Percentiles rank a stretch among this genome's conserved stretches.
Conservation (phyloP, 2,888 invertebrate genomes). For the Lucinisca nassula region DNA sequence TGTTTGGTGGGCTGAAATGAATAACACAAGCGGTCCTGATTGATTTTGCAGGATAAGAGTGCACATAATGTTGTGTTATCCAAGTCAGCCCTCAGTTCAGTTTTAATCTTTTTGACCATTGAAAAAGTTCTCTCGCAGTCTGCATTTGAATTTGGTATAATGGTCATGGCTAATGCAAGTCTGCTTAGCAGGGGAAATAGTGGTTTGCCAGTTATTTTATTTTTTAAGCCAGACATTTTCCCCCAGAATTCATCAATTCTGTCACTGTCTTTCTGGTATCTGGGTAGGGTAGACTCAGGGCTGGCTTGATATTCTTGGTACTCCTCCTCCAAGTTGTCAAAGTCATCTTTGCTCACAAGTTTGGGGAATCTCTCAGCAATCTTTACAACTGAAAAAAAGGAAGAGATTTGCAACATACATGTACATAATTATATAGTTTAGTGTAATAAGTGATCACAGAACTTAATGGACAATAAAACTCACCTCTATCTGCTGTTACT, state of each 20-base stretch:
- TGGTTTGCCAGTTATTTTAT: neutral
- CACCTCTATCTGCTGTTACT: neutral
- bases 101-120: slow-evolving; percentile 24
- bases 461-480: neutral
- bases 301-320: neutral
- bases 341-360: neutral
- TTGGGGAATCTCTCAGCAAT: neutral
- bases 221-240: neutral
- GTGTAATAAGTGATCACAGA: too few species aligned
- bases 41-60: neutral
- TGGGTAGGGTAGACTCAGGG: neutral
- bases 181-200: slow-evolving; percentile 84
- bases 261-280: neutral
- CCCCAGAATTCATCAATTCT: neutral
- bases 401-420: too few species aligned
- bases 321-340: neutral
- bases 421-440: too few species aligned
- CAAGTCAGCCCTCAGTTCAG: slow-evolving; percentile 13
- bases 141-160: slow-evolving; percentile 27
- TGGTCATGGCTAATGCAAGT: neutral
- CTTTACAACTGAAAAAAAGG: neutral
- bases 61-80: neutral
- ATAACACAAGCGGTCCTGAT: neutral
- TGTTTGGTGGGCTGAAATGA: neutral
- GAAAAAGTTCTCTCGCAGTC: slow-evolving; percentile 36